Percentiles rank a stretch among this genome's conserved stretches.
Conservation (phyloP, 2,888 invertebrate genomes). For the Archips crataeganus region DNA sequence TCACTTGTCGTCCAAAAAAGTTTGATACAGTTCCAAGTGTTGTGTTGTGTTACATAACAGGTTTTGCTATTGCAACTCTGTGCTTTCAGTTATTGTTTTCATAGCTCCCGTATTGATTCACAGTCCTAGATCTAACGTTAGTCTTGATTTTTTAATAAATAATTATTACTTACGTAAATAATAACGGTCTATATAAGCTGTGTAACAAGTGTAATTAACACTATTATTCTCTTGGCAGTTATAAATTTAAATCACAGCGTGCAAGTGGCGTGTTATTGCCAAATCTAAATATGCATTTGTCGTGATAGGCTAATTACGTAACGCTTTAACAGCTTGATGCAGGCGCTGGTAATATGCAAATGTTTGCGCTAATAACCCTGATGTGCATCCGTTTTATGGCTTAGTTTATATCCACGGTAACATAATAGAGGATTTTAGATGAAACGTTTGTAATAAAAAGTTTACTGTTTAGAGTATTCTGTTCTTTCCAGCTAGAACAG, state of each 20-base stretch:
- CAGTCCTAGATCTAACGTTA: neutral
- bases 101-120: no score
- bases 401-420: slow-evolving; percentile 13
- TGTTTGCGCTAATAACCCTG: slow-evolving; percentile 58
- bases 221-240: neutral
- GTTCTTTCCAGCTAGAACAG: no score
- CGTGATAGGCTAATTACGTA: slow-evolving; percentile 53
- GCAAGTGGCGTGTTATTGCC: slow-evolving; percentile 24
- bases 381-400: slow-evolving; percentile 37
- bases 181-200: neutral
- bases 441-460: neutral
- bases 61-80: neutral
- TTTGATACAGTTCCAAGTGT: neutral
- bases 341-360: slow-evolving; percentile 58
- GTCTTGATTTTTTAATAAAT: neutral
- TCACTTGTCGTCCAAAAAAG: neutral
- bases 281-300: slow-evolving; percentile 33
- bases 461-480: neutral
- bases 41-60: neutral
- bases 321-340: slow-evolving; percentile 48
- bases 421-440: neutral
- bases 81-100: no score
- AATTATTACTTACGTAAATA: neutral
- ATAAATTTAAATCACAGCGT: neutral
- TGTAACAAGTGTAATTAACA: neutral